Conservation (phyloP, 2,888 invertebrate genomes). For the Melanostoma mellinum region DNA sequence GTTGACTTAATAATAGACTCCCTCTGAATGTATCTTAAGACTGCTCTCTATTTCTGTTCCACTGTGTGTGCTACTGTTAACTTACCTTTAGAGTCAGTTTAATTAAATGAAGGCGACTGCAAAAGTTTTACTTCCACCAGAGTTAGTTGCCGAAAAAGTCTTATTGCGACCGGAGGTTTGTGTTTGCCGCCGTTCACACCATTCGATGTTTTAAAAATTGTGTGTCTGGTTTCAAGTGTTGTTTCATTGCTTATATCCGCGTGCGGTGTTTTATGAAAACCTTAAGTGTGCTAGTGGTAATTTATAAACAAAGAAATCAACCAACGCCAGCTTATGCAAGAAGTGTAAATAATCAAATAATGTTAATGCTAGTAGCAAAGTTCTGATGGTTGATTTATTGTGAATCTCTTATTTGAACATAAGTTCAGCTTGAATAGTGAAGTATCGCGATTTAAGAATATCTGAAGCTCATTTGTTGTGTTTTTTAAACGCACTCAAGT, state of each 20-base stretch:
- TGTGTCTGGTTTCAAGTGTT: constrained; percentile 10
- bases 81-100: constrained; percentile 3
- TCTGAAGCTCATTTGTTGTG: constrained; percentile 15
- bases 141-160: constrained; percentile 69
- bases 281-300: constrained; percentile 38
- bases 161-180: constrained; percentile 65
- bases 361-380: too few relatives aligned
- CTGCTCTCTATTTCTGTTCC: constrained; percentile 26
- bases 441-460: too few relatives aligned
- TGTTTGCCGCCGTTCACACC: constrained; percentile 30
- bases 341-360: constrained; percentile 46
- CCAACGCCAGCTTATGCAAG: constrained; percentile 57
- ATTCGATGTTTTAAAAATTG: constrained; percentile 19
- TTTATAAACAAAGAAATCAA: constrained; percentile 56
- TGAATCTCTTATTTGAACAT: too few relatives aligned
- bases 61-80: constrained; percentile 9
- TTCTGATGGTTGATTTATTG: neutral
- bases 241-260: constrained; percentile 38
- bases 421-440: too few relatives aligned
- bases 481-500: constrained; percentile 55
- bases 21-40: constrained; percentile 37
- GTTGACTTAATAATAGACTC: constrained; percentile 25
- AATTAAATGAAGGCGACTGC: constrained; percentile 56
- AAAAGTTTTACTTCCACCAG: constrained; percentile 42
- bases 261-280: constrained; percentile 47